phyloP scores from a whole-genome alignment of 2,113 vertebrate species.

The Ceyx cyanopectus region DNA sequence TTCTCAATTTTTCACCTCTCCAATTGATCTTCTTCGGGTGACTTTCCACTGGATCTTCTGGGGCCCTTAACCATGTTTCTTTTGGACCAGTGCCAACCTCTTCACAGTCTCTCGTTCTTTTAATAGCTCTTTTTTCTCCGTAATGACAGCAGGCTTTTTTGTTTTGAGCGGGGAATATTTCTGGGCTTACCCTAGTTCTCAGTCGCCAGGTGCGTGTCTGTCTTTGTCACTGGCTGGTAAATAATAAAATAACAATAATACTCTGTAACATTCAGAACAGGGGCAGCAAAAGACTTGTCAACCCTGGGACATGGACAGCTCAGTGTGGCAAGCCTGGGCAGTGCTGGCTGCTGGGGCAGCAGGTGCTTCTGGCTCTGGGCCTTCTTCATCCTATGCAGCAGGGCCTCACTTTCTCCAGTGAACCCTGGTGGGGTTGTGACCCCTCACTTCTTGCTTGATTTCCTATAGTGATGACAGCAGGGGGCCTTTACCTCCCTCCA shows the following conservation, averaged over 20 bases:
- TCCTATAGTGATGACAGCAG: fast-evolving
- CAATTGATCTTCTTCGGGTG: background rate
- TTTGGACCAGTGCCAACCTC: background rate
- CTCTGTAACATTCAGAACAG: background rate
- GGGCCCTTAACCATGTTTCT: background rate
- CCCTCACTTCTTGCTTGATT: background rate
- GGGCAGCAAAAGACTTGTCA: background rate
- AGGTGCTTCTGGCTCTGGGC: background rate
- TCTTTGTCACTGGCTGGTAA: background rate
- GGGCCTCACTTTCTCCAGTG: background rate
- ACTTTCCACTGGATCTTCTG: background rate
- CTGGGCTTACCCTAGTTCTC: conserved; percentile 29
- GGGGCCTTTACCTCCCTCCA: fast-evolving
- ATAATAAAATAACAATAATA: background rate
- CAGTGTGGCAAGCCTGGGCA: background rate
- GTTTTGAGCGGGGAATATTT: conserved; percentile 29
- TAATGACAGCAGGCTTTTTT: background rate
- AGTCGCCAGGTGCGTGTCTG: background rate
- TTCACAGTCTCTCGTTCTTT: background rate
- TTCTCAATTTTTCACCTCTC: background rate
- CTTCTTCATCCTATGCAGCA: background rate
- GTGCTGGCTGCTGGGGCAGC: background rate
- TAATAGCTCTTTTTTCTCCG: conserved; percentile 27
- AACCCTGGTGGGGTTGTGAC: background rate
- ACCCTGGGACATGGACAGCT: background rate